A percentile compares a stretch with the other conserved stretches of the same genome.
These are phyloP conservation scores for Heterodera carotae DNA, from an alignment of 1,140 invertebrate genomes.

Conservation along the genomic window DNA sequence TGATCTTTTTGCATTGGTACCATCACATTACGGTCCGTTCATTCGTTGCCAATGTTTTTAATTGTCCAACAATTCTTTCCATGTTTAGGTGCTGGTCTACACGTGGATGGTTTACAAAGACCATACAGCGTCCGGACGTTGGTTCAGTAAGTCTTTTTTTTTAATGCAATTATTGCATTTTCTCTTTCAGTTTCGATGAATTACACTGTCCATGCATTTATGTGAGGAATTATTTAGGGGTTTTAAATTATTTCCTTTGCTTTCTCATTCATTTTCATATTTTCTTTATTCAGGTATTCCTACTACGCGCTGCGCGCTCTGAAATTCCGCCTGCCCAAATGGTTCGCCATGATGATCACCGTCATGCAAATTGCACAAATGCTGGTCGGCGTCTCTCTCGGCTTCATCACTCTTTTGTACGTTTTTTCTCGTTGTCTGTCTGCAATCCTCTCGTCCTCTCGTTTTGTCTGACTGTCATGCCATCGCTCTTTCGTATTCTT, in stretches of 20 bases:
- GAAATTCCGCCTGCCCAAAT: constrained; percentile 82
- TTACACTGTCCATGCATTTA: constrained; percentile 76
- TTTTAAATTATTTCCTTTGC: too few relatives aligned
- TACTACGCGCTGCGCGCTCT: constrained; percentile 85
- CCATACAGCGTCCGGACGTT: constrained; percentile 89
- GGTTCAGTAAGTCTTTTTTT: constrained; percentile 74
- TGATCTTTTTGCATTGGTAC: constrained; percentile 64
- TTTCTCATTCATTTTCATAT: too few relatives aligned
- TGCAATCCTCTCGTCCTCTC: too few relatives aligned
- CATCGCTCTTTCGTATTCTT: background rate
- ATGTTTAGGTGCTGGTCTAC: constrained; percentile 80
- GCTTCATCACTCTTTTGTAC: constrained; percentile 73
- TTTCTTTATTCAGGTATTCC: constrained; percentile 86
- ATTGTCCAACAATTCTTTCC: constrained; percentile 79
- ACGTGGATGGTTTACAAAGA: constrained; percentile 96
- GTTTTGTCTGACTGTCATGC: background rate
- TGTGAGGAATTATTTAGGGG: constrained; percentile 24
- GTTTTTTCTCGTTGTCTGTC: too few relatives aligned
- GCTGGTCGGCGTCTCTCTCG: constrained; percentile 87
- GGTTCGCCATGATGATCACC: constrained; percentile 88
- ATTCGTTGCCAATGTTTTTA: constrained; percentile 78
- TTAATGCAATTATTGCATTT: background rate
- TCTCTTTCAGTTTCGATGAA: constrained; percentile 83
- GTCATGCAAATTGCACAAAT: constrained; percentile 88
- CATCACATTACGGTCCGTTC: constrained; percentile 69